Conservation (phyloP, 2,113 vertebrate genomes). For the Lichenostomus cassidix region DNA sequence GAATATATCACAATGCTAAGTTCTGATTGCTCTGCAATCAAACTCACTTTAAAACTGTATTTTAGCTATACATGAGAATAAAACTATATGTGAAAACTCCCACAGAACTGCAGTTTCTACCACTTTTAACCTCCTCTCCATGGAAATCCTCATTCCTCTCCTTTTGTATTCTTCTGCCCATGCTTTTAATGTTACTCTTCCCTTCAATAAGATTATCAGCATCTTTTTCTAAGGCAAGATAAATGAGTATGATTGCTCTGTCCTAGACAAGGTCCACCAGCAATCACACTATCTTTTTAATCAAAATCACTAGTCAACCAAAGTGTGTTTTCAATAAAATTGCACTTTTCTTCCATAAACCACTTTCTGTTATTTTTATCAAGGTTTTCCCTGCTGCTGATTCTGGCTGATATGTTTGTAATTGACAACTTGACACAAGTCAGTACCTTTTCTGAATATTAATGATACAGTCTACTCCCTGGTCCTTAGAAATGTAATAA, state of each 20-base stretch:
- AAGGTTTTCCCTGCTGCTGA: background rate
- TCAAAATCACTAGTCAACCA: constrained; percentile 6
- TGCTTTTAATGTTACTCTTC: background rate
- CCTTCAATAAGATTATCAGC: background rate
- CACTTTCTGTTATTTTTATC: constrained; percentile 39
- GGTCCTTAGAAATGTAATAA: background rate
- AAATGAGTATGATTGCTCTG: background rate
- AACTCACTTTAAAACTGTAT: background rate
- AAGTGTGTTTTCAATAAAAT: background rate
- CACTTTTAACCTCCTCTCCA: background rate
- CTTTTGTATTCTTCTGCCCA: background rate
- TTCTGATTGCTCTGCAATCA: background rate
- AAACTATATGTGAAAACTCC: background rate
- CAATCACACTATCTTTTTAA: constrained; percentile 20
- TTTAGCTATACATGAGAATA: background rate
- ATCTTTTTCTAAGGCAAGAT: background rate
- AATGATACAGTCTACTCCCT: background rate
- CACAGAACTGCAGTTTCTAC: background rate
- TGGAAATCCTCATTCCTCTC: background rate
- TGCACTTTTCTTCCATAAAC: constrained; percentile 19
- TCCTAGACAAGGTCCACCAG: constrained; percentile 11
- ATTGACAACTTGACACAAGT: constrained; percentile 12
- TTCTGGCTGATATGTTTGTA: constrained; percentile 20
- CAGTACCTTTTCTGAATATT: background rate
- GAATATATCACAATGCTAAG: background rate